Percentiles rank a stretch among this genome's conserved stretches.
These are phyloP conservation scores for Tiliacea aurago DNA, from an alignment of 2,888 invertebrate species.

Conservation along the genomic window DNA sequence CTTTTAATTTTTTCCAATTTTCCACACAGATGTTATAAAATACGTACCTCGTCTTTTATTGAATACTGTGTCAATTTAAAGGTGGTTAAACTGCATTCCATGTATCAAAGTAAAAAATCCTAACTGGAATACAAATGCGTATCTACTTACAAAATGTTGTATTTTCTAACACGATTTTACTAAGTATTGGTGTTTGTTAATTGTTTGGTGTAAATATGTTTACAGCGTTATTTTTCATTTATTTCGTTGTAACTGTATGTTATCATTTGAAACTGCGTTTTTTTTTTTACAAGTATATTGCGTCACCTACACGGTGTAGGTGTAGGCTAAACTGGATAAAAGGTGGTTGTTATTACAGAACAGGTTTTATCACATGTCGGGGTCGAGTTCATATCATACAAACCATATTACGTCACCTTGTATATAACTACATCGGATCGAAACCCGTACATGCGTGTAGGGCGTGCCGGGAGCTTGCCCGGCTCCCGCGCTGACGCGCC, in stretches of 20 bases:
- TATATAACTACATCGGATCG: constrained; percentile 30
- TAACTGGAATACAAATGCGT: constrained; percentile 2
- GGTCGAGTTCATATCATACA: constrained; percentile 18
- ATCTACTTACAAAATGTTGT: background rate
- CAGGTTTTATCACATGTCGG: background rate
- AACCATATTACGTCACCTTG: constrained; percentile 15
- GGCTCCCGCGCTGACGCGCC: constrained; percentile 29
- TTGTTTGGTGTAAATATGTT: constrained; percentile 39
- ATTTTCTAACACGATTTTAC: constrained; percentile 20
- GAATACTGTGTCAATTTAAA: background rate
- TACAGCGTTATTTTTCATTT: constrained; percentile 1
- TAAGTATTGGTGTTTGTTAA: background rate
- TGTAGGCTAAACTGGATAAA: background rate
- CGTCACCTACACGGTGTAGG: background rate
- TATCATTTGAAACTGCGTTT: constrained; percentile 21
- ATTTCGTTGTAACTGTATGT: constrained; percentile 11
- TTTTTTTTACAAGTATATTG: constrained; percentile 8
- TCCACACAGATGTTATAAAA: background rate
- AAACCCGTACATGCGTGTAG: constrained; percentile 50
- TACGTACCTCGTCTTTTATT: background rate
- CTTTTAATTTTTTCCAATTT: background rate
- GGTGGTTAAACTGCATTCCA: background rate
- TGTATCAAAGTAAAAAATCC: constrained; percentile 6
- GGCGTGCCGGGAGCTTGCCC: constrained; percentile 66
- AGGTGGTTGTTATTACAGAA: constrained; percentile 12